Evolutionary conservation across 2,113 vertebrate genomes (phyloP).

Genomic region (Pteropus alecto): DNA sequence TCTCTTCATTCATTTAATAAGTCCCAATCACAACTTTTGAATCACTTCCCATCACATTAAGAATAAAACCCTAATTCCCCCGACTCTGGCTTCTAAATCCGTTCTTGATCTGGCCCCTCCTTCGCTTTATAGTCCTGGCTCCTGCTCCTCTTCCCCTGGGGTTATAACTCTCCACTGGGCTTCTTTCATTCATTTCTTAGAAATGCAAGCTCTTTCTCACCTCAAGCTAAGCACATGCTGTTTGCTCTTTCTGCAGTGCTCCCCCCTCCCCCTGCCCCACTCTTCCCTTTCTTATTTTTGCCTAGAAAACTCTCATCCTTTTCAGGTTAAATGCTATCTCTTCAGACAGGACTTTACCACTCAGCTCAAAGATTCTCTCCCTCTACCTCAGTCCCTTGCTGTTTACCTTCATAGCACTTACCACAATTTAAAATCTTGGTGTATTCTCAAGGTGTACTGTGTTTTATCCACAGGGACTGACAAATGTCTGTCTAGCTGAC

Average conservation of each 20-base stretch:
- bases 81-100: neutral
- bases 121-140: neutral
- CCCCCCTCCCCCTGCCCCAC: too few relatives aligned
- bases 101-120: too few relatives aligned
- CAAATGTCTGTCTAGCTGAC: neutral
- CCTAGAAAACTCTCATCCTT: neutral
- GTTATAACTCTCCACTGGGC: fast-evolving
- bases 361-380: neutral
- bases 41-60: neutral
- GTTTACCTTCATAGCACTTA: neutral
- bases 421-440: neutral
- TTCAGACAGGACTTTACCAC: neutral
- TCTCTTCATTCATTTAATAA: neutral
- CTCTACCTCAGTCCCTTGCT: neutral
- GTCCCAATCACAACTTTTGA: neutral
- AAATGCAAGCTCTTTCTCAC: neutral
- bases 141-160: neutral
- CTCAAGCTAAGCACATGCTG: fast-evolving
- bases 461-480: neutral
- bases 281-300: neutral
- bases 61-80: neutral
- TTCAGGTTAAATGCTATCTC: neutral
- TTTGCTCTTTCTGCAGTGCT: neutral
- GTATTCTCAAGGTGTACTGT: neutral
- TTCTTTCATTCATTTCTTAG: neutral